phyloP scores from a whole-genome alignment of 2,797 vertebrate genomes.

The Balearica regulorum region DNA sequence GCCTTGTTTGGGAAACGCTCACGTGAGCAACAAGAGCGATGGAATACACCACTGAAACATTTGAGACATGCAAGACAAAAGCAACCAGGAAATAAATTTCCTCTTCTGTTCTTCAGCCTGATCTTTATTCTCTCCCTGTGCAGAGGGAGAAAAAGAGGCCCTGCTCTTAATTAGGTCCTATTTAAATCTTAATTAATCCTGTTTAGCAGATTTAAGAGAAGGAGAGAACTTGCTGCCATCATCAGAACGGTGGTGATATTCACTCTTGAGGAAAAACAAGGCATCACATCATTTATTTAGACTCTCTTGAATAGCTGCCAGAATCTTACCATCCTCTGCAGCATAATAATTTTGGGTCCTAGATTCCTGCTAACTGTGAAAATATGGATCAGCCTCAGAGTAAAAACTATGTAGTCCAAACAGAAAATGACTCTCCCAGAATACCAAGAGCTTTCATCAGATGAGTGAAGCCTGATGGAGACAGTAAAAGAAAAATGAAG shows the following conservation, averaged over 20 bases:
- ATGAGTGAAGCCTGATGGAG: conserved; percentile 67
- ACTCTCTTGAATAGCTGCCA: conserved; percentile 5
- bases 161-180: neutral
- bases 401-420: conserved; percentile 83
- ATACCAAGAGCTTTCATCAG: conserved; percentile 74
- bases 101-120: neutral
- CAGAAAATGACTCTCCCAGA: conserved; percentile 81
- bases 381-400: conserved; percentile 80
- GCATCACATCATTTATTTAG: conserved; percentile 4
- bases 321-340: conserved; percentile 80
- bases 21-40: neutral
- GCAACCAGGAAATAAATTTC: neutral
- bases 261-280: neutral
- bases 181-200: conserved; percentile 4
- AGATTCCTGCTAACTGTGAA: conserved; percentile 82
- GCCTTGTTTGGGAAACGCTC: neutral
- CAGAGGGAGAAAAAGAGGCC: neutral
- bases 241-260: neutral
- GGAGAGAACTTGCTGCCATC: neutral
- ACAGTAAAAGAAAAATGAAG: neutral
- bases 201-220: neutral
- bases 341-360: conserved; percentile 83
- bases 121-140: neutral
- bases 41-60: neutral
- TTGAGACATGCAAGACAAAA: neutral